Percentiles rank a stretch among this genome's conserved stretches.
These are phyloP conservation scores for Ia io DNA, from an alignment of 2,113 vertebrate genomes.

Conservation along the genomic window DNA sequence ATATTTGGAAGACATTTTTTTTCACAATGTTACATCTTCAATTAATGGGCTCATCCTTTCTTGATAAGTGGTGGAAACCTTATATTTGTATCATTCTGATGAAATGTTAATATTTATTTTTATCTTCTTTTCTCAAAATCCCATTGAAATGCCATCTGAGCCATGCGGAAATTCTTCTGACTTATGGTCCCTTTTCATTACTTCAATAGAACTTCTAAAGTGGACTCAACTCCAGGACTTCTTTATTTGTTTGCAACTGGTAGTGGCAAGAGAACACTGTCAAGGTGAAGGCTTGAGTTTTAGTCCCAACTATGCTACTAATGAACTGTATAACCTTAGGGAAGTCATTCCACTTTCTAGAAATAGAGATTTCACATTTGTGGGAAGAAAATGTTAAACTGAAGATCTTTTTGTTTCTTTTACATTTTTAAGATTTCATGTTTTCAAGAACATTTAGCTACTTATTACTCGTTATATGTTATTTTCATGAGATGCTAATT, in stretches of 20 bases:
- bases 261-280: neutral
- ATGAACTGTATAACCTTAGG: neutral
- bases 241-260: neutral
- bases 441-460: constrained; percentile 23
- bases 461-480: neutral
- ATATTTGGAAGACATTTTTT: neutral
- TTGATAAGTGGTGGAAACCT: neutral
- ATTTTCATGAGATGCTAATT: neutral
- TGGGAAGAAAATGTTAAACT: neutral
- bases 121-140: neutral
- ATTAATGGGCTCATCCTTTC: neutral
- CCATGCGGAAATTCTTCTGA: neutral
- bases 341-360: neutral
- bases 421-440: neutral
- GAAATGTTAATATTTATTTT: neutral
- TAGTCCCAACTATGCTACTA: neutral
- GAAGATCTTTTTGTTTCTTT: neutral
- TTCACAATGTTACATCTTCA: neutral
- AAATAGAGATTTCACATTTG: neutral
- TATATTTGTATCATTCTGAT: neutral
- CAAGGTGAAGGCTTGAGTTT: neutral
- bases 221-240: neutral
- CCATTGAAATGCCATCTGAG: neutral
- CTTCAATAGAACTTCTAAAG: neutral
- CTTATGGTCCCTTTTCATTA: neutral